Evolutionary conservation across 2,113 vertebrate genomes (phyloP), one percentile per base, ranked within the genome.

Genomic region (Himantopus leucocephalus): DNA sequence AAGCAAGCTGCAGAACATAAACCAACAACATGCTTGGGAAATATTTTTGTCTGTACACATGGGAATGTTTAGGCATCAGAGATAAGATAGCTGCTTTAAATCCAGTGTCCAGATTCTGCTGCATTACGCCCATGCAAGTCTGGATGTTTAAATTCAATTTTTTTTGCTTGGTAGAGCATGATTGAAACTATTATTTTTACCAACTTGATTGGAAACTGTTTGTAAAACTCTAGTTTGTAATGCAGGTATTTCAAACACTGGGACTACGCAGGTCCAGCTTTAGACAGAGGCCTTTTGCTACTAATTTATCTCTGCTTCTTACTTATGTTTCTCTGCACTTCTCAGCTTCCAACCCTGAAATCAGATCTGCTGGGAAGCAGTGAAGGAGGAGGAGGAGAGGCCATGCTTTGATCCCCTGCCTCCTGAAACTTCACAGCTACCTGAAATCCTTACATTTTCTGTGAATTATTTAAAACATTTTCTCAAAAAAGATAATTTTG

Each of bases 381-480:
- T 60, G 63, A 76, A 60, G 71, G 47, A 67, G 27, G 47, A 67
- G 27, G 20, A 92, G 82, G 59, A 58, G 66, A 86, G 9, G 53
- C 53, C 30, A 26, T 39, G 20, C 95, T 96, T 92, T 96, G 91
- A 97, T 96, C 83, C 55, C 6, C 41, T 86, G 70, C 37, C 32
- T 91, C 81, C 83, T 77, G 76, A 94, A 97, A 94, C 76, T 84
- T 94, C 94, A 92, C 50, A 84, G 86, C 63, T 74, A 34, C 82
- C 75, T 72, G 75, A 80, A 95, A 76, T 62, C 39, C 72, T 92
- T 82, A 72, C 41, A 83, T 92, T 96, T 92, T 64, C 80, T 85
- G 62, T 96, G 66, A 95, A 94, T 91, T 90, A 93, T 94, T 96
- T 68, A 95, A 91, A 91, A 85, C 7, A 11, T 76, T 85, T 95